Base-by-base conservation (phyloP, 2,888 invertebrate genomes). In the Phragmatobia fuliginosa region DNA sequence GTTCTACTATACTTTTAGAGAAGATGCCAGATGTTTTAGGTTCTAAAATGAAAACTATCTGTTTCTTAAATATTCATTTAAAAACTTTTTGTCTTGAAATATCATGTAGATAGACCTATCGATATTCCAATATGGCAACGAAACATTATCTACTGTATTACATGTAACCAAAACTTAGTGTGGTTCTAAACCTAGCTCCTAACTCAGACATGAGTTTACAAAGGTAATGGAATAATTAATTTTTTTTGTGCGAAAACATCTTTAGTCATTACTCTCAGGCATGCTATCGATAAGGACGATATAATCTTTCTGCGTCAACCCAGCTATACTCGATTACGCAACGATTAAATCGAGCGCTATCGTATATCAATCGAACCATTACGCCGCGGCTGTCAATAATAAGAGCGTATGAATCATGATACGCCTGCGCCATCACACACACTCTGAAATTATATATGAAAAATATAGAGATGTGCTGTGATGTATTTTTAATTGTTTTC, bases 311-410 rank as follows among this genome's bases (percentile, higher is more conserved):
- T 62, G 69, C 74, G 77, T 79, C 77, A 77, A 75, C 75, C 74
- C 79, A 80, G 80, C 84, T 77, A 81, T 83, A 81, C 82, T 83
- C 83, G 85, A 87, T 90, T 91, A 90, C 85, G 88, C 84, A 90
- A 91, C 85, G 86, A 90, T 90, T 90, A 88, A 88, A 85, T 82
- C 86, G 85, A 84, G 80, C 85, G 79, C 85, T 82, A 89, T 90
- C 90, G 89, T 91, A 91, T 91, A 93, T 93, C 94, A 92, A 90
- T 92, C 89, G 89, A 77, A 85, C 89, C 89, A 92, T 93, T 93
- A 91, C 88, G 87, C 89, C 85, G 88, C 90, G 89, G 91, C 92
- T 91, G 93, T 93, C 94, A 89, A 87, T 91, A 93, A 90, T 86
- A 90, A 86, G 92, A 90, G 89, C 91, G 85, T 85, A 91, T 93